phyloP scores from a whole-genome alignment of 2,888 invertebrate genomes.

The Anaspis maculata region DNA sequence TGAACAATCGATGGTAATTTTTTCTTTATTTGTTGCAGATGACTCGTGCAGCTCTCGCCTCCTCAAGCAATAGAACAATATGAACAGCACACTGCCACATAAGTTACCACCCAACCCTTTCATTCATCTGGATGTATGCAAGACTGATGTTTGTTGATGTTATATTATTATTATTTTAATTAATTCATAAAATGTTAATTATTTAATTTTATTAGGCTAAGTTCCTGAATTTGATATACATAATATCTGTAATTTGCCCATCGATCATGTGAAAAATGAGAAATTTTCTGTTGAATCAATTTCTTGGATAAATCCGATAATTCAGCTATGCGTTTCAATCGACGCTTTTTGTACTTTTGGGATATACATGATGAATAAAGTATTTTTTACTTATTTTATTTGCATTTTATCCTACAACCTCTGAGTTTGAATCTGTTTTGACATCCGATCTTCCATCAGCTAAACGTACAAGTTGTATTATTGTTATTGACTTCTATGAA shows the following conservation, averaged over 20 bases:
- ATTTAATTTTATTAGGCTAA: constrained; percentile 44
- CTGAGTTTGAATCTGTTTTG: too few species aligned
- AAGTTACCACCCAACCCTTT: constrained; percentile 40
- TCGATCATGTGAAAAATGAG: too few species aligned
- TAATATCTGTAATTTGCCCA: constrained; percentile 9
- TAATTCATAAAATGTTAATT: constrained; percentile 38
- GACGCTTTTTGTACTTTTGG: constrained; percentile 20
- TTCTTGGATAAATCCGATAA: too few species aligned
- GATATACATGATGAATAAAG: constrained; percentile 22
- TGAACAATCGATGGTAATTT: too few species aligned
- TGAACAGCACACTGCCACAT: constrained; percentile 40
- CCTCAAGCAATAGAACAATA: constrained; percentile 1
- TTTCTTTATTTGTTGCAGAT: constrained; percentile 32
- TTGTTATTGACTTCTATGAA: too few species aligned
- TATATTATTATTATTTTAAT: constrained; percentile 38
- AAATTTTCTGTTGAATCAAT: too few species aligned
- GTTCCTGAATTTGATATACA: constrained; percentile 32
- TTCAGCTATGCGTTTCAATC: too few species aligned
- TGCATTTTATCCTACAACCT: constrained; percentile 2
- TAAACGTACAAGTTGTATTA: too few species aligned
- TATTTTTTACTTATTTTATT: constrained; percentile 16
- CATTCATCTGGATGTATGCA: constrained; percentile 39
- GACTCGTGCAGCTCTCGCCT: constrained; percentile 18
- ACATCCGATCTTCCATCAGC: too few species aligned
- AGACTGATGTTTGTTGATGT: constrained; percentile 45